Conservation (phyloP, 2,797 vertebrate genomes). For the Esox masquinongy region DNA sequence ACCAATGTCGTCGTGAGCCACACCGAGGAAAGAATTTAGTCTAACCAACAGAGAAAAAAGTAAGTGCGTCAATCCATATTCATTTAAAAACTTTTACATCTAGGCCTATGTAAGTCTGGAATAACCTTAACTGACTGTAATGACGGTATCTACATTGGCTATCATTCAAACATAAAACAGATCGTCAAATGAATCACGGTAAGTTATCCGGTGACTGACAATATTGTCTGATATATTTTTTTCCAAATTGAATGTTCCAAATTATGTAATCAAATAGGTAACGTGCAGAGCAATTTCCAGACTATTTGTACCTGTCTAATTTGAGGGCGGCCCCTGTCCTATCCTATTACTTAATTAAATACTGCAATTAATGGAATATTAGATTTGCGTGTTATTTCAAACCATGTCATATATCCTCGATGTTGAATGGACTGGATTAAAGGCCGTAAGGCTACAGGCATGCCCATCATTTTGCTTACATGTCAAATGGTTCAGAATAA, state of each 20-base stretch:
- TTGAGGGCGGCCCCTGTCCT: constrained; percentile 47
- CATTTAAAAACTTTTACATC: constrained; percentile 57
- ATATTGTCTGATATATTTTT: not conserved
- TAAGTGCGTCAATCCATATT: constrained; percentile 54
- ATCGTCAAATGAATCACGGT: not conserved
- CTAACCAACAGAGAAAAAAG: constrained; percentile 40
- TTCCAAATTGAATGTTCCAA: not conserved
- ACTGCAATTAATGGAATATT: not conserved
- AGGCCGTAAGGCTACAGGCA: not conserved
- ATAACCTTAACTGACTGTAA: not conserved
- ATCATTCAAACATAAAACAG: not conserved
- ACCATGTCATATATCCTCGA: not conserved
- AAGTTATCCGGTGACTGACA: not conserved
- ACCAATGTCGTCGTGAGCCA: constrained; percentile 14
- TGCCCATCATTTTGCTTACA: not conserved
- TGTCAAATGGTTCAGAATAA: not conserved
- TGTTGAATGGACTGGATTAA: constrained; percentile 24
- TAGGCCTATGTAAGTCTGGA: not conserved
- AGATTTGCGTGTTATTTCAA: not conserved
- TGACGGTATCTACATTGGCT: not conserved
- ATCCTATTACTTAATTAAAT: constrained; percentile 6
- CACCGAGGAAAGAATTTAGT: not conserved
- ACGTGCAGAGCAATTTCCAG: not conserved
- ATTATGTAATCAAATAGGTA: constrained; percentile 5
- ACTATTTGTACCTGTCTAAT: constrained; percentile 5